Evolutionary conservation across 2,888 invertebrate species (phyloP).

Genomic region (Drosophila buzzatii): DNA sequence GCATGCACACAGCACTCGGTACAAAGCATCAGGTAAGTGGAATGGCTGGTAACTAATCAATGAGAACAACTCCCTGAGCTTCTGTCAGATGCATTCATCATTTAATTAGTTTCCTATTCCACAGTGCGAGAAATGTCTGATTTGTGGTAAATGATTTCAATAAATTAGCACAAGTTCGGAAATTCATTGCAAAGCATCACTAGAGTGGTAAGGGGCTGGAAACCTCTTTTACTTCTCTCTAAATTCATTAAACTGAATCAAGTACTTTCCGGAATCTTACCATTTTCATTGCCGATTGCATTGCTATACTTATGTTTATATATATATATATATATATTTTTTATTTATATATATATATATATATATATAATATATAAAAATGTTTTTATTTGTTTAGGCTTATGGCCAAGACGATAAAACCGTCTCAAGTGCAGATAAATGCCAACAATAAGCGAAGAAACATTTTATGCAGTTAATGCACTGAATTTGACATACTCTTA

Average conservation of each 20-base stretch:
- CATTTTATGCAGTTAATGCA: conserved; percentile 11
- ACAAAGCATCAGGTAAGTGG: conserved; percentile 12
- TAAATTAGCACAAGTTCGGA: conserved; percentile 62
- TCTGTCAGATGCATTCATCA: conserved; percentile 67
- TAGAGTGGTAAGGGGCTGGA: not conserved
- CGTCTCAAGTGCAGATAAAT: conserved; percentile 60
- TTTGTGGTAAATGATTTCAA: conserved; percentile 71
- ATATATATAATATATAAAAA: conserved; percentile 42
- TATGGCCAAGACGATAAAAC: conserved; percentile 70
- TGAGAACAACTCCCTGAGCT: conserved; percentile 52
- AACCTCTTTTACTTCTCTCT: not conserved
- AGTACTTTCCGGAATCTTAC: conserved; percentile 45
- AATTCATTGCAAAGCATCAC: not conserved
- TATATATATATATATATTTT: too few relatives aligned
- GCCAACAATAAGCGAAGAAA: conserved; percentile 34
- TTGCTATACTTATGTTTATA: conserved; percentile 21
- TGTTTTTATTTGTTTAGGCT: conserved; percentile 78
- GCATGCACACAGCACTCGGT: conserved; percentile 6
- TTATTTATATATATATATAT: conserved; percentile 37
- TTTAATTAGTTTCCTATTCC: conserved; percentile 67
- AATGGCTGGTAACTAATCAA: conserved; percentile 41
- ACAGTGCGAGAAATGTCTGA: conserved; percentile 47
- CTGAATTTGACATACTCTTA: conserved; percentile 49
- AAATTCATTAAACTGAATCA: conserved; percentile 31
- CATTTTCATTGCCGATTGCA: conserved; percentile 24